These are phyloP conservation scores for Cheilosia variabilis DNA, from an alignment of 2,888 invertebrate species.

Conservation along the genomic window DNA sequence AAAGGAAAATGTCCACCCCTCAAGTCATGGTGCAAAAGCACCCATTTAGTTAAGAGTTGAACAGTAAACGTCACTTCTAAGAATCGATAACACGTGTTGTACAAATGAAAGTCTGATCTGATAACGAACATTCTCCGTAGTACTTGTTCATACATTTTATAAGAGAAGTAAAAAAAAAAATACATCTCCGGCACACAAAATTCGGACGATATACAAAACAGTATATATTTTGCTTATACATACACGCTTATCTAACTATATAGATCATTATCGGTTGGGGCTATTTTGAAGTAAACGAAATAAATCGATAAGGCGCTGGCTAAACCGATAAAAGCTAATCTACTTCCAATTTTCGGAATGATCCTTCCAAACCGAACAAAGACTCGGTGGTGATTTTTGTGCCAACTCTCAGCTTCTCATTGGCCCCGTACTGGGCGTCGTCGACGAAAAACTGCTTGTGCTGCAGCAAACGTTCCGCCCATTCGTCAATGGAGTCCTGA, in stretches of 20 bases:
- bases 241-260: not conserved
- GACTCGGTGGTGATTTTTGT: constrained; percentile 76
- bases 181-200: not conserved
- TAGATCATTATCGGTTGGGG: not conserved
- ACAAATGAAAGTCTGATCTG: too few relatives aligned
- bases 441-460: constrained; percentile 77
- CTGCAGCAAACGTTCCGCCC: constrained; percentile 76
- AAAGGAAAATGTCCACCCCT: too few relatives aligned
- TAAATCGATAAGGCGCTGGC: not conserved
- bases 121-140: not conserved
- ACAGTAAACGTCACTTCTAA: too few relatives aligned
- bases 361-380: constrained; percentile 80
- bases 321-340: constrained; percentile 75
- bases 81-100: too few relatives aligned
- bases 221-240: not conserved
- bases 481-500: constrained; percentile 76
- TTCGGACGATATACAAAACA: not conserved
- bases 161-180: not conserved
- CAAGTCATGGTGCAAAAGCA: too few relatives aligned
- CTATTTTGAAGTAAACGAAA: constrained; percentile 1
- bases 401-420: constrained; percentile 79
- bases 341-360: constrained; percentile 80
- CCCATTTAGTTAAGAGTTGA: too few relatives aligned
- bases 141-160: too few relatives aligned
- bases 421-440: constrained; percentile 78